Evolutionary conservation across 2,888 invertebrate genomes (phyloP).

Genomic region (Tanytarsus gracilentus): DNA sequence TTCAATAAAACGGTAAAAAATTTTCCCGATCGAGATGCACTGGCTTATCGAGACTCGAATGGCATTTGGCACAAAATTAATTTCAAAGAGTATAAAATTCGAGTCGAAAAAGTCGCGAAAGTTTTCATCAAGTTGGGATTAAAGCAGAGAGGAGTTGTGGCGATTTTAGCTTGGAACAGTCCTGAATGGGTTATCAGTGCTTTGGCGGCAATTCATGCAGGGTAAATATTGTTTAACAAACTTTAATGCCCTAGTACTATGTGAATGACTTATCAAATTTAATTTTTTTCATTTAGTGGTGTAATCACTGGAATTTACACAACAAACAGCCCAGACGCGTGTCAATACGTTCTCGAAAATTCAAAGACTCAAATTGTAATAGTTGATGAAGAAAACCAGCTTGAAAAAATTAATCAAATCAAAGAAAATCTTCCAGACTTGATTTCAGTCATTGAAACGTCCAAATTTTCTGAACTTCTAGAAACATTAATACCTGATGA

Average conservation of each 20-base stretch:
- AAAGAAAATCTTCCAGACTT: slow-evolving; percentile 59
- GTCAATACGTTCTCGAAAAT: slow-evolving; percentile 63
- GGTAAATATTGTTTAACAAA: too few relatives aligned
- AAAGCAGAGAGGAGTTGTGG: slow-evolving; percentile 68
- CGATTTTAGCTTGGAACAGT: slow-evolving; percentile 83
- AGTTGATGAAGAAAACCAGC: slow-evolving; percentile 77
- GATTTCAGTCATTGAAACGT: slow-evolving; percentile 60
- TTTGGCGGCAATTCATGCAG: slow-evolving; percentile 80
- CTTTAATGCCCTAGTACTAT: not conserved
- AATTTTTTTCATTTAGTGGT: slow-evolving; percentile 49
- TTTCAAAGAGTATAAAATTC: slow-evolving; percentile 68
- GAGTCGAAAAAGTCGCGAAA: slow-evolving; percentile 70
- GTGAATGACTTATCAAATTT: not conserved
- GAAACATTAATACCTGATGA: slow-evolving; percentile 68
- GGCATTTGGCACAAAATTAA: slow-evolving; percentile 53
- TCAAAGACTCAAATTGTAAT: slow-evolving; percentile 78
- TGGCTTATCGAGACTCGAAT: not conserved
- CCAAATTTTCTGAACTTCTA: too few relatives aligned
- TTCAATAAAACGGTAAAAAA: not conserved
- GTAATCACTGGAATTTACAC: slow-evolving; percentile 83
- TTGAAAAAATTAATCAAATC: slow-evolving; percentile 70
- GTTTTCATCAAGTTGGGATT: slow-evolving; percentile 77
- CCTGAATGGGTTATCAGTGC: slow-evolving; percentile 84
- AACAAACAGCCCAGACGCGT: slow-evolving; percentile 80
- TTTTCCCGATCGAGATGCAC: not conserved